Evolutionary conservation across 2,888 invertebrate genomes (phyloP).

Genomic region (Drosophila emarginata): DNA sequence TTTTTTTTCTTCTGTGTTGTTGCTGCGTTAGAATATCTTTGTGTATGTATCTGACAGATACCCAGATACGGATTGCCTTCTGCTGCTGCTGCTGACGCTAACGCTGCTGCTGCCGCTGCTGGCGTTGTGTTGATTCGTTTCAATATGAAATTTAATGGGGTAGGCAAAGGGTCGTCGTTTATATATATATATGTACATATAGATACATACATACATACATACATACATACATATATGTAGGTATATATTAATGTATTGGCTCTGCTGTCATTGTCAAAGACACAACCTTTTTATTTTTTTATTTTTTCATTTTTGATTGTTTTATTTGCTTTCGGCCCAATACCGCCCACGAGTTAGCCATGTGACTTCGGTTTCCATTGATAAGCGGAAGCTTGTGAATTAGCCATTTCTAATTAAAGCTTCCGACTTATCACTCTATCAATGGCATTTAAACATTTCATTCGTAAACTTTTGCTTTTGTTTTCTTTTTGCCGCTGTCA

Average conservation of each 20-base stretch:
- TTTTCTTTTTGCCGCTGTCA: neutral
- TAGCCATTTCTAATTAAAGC: conserved; percentile 18
- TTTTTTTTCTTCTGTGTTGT: conserved; percentile 17
- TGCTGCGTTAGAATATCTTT: conserved; percentile 7
- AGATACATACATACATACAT: too few relatives aligned
- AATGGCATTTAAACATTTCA: neutral
- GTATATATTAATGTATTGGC: too few relatives aligned
- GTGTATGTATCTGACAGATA: conserved; percentile 48
- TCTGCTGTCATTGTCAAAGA: conserved; percentile 10
- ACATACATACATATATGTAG: too few relatives aligned
- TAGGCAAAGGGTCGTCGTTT: conserved; percentile 69
- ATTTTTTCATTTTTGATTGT: neutral
- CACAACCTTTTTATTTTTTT: conserved; percentile 1
- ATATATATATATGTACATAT: too few relatives aligned
- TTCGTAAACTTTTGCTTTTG: neutral
- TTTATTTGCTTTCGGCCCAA: neutral
- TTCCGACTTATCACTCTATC: neutral
- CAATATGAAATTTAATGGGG: conserved; percentile 79
- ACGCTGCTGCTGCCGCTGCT: conserved; percentile 10
- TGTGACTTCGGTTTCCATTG: conserved; percentile 37
- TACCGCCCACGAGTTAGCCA: conserved; percentile 32
- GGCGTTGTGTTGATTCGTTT: conserved; percentile 23
- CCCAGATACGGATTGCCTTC: conserved; percentile 33
- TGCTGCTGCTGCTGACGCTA: conserved; percentile 4
- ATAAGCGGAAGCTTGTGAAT: conserved; percentile 53